Base-by-base conservation (phyloP, 2,888 invertebrate genomes). In the Nomada fucata region DNA sequence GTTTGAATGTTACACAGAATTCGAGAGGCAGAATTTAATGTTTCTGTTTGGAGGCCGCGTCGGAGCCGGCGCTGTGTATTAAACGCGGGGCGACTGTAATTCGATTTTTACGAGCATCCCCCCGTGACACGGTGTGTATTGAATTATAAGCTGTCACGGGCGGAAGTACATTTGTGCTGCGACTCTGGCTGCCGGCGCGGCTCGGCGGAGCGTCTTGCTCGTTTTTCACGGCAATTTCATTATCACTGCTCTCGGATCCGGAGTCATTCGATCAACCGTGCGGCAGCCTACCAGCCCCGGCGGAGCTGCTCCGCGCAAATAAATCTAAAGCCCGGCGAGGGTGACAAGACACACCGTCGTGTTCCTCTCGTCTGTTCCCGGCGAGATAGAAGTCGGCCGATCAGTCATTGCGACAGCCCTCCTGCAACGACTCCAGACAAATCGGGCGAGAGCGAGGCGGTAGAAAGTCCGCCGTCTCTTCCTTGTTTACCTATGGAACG, bases 331-430 rank as follows among this genome's bases (percentile, higher is more conserved):
- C 72, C 75, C 50, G 71, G 64, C 74, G 79, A 82, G 84, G 75
- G 83, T 86, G 88, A 87, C 88, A 84, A 83, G 89, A 89, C 86
- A 83, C 85, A 84, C 73, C 82, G 88, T 90, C 89, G 86, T 89
- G 86, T 90, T 86, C 68, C 67, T 72, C 83, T 87, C 84, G 80
- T 83, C 79, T 88, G 76, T 83, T 84, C 79, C 81, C 55, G 55
- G 73, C 57, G 83, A 89, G 89, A 89, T 89, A 87, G 83, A 88
- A 89, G 84, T 87, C 84, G 88, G 60, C 79, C 90, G 89, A 90
- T 90, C 90, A 86, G 89, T 90, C 90, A 90, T 88, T 88, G 88
- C 88, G 87, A 85, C 88, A 88, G 85, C 82, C 78, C 82, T 85
- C 79, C 70, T 75, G 76, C 84, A 79, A 84, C 79, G 77, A 71